Conservation (phyloP, 1,140 invertebrate genomes). For the Zophobas morio region DNA sequence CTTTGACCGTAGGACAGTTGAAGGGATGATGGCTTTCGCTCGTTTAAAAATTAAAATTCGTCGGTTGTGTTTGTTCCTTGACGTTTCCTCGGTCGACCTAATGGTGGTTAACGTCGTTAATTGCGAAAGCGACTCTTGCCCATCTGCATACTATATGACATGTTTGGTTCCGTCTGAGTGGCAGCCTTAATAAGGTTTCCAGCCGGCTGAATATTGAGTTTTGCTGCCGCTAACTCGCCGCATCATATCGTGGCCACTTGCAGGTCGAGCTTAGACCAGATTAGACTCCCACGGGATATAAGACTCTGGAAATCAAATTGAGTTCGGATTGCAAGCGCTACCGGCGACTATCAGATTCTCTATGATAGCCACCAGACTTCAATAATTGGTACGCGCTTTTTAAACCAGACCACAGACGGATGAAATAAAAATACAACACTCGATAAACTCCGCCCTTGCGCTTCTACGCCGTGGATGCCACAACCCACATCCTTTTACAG, state of each 20-base stretch:
- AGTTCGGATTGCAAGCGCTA: constrained; percentile 62
- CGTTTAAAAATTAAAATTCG: constrained; percentile 18
- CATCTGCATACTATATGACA: constrained; percentile 62
- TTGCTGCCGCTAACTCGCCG: constrained; percentile 62
- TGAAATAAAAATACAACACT: constrained; percentile 32
- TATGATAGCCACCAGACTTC: constrained; percentile 50
- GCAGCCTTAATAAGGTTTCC: constrained; percentile 67
- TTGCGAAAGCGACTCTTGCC: constrained; percentile 54
- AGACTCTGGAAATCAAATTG: constrained; percentile 66
- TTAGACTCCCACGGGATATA: constrained; percentile 62
- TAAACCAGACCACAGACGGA: constrained; percentile 23
- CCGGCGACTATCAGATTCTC: constrained; percentile 47
- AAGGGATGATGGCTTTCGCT: neutral
- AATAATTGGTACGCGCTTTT: constrained; percentile 54
- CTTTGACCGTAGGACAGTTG: neutral
- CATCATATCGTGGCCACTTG: constrained; percentile 63
- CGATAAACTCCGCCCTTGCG: neutral
- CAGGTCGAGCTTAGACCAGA: constrained; percentile 66
- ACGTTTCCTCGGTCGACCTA: constrained; percentile 39
- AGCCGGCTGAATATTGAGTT: constrained; percentile 67
- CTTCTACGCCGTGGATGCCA: neutral
- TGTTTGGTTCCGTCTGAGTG: constrained; percentile 63
- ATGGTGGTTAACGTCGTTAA: constrained; percentile 53
- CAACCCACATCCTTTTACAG: neutral
- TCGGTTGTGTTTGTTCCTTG: constrained; percentile 29